Base-by-base conservation (phyloP, 2,888 invertebrate genomes). In the Aleiodes leptofemur region DNA sequence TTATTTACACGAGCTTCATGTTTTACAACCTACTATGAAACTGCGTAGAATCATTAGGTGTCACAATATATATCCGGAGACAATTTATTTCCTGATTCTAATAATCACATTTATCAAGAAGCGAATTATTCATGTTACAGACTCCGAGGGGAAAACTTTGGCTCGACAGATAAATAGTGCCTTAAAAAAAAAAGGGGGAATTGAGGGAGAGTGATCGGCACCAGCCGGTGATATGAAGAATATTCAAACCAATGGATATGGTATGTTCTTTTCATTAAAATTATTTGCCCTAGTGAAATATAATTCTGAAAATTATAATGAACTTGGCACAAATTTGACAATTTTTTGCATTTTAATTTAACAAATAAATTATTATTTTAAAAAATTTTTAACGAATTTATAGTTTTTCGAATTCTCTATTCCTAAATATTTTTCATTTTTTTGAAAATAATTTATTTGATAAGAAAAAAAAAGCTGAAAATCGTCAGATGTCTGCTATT, bases 211-310 rank as follows among this genome's bases (percentile, higher is more conserved):
- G 29, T 29, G 31, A 68, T 48, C 68, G 68, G 75, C 76, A 76
- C 80, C 80, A 82, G 78, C 72, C 83, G 79, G 83, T 85, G 86
- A 85, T 86, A 87, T 87, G 87, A 87, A 86, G 87, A 82, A 86
- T 84, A 83, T 83, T 81, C 83, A 83, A 84, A 84, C 77, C 78
- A 85, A 83, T 79, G 85, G 84, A 80, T 84, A 86, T 82, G 87
- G 87, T 87, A 85, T 48, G 86, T 85, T 77, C 29, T 48, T 16
- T 13, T 14, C 51, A 61, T 38, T 50, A 23, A 4, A 43, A 11
- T 34, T 6, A 34, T 34, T 34, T 34, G 34, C 34, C 34, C 34
- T 3, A 34, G 34, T 6, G 0, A 34, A 34, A 34, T 34, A 34
- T 23, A 23, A 23, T 23, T 23, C 23, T 23, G 23, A 2, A 23